Conservation (phyloP, 2,113 vertebrate genomes). For the Gymnarchus niloticus region DNA sequence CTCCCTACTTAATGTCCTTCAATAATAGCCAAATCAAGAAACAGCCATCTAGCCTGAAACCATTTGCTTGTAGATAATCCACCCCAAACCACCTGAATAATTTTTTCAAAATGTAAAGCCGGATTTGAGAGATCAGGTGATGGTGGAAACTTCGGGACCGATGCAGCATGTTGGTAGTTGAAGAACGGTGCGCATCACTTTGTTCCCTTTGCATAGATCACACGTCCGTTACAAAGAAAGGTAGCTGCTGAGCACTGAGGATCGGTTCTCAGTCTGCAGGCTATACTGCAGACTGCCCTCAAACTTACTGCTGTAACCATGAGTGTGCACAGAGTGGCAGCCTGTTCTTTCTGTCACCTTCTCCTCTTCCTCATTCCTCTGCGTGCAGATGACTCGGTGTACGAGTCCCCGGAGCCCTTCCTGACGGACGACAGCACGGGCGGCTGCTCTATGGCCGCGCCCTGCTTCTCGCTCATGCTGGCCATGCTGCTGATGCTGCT, state of each 20-base stretch:
- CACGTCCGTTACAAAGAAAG: no score
- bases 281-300: no score
- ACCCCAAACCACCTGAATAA: background rate
- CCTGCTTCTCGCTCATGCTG: conserved; percentile 40
- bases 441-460: conserved; percentile 51
- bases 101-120: background rate
- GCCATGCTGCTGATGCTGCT: conserved; percentile 45
- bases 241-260: no score
- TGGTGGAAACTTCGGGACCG: background rate
- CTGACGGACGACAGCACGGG: conserved; percentile 90
- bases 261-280: no score
- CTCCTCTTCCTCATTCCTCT: conserved; percentile 13
- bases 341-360: background rate
- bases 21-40: background rate
- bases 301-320: background rate
- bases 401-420: conserved; percentile 90
- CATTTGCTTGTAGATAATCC: background rate
- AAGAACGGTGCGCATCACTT: background rate
- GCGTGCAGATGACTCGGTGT: conserved; percentile 80
- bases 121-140: background rate
- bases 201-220: background rate
- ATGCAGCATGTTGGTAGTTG: background rate
- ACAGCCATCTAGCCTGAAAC: background rate
- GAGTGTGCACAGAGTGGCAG: no score
- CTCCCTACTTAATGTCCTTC: conserved; percentile 5